Percentiles rank a stretch among this genome's conserved stretches.
phyloP scores from a whole-genome alignment of 2,113 vertebrate genomes.

The Clupea harengus region DNA sequence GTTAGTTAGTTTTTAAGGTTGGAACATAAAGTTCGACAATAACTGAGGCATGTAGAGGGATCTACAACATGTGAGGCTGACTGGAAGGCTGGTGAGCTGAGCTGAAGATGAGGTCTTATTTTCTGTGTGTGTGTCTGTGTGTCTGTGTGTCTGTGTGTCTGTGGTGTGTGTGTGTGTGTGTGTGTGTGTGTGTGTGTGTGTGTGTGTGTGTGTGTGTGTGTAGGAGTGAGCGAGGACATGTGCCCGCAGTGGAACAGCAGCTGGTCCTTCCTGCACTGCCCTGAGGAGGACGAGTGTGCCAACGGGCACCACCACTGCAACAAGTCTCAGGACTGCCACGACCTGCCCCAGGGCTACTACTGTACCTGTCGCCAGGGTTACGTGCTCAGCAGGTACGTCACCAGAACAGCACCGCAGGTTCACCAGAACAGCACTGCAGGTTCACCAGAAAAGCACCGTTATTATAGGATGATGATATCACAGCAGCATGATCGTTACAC shows the following conservation, averaged over 20 bases:
- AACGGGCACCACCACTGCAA: constrained; percentile 90
- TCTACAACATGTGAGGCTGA: too few relatives aligned
- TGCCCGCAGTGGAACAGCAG: constrained; percentile 71
- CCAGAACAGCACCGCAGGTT: too few relatives aligned
- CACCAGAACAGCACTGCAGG: too few relatives aligned
- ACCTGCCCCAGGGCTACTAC: constrained; percentile 78
- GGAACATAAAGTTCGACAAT: too few relatives aligned
- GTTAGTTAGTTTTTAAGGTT: too few relatives aligned
- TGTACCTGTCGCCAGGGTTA: constrained; percentile 89
- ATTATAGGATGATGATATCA: too few relatives aligned
- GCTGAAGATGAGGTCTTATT: too few relatives aligned
- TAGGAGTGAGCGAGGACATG: constrained; percentile 66
- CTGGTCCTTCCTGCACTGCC: constrained; percentile 89
- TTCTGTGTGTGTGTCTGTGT: too few relatives aligned
- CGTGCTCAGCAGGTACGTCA: constrained; percentile 78
- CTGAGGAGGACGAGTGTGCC: constrained; percentile 85
- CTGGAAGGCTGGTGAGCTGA: too few relatives aligned
- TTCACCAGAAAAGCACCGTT: too few relatives aligned
- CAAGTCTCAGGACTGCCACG: constrained; percentile 85
- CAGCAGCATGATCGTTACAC: too few relatives aligned
- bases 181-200: background rate
- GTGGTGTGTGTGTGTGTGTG: background rate
- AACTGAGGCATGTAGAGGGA: too few relatives aligned
- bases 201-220: background rate
- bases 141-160: background rate